Evolutionary conservation across 2,113 vertebrate genomes (phyloP).

Genomic region (Dicaeum eximium): DNA sequence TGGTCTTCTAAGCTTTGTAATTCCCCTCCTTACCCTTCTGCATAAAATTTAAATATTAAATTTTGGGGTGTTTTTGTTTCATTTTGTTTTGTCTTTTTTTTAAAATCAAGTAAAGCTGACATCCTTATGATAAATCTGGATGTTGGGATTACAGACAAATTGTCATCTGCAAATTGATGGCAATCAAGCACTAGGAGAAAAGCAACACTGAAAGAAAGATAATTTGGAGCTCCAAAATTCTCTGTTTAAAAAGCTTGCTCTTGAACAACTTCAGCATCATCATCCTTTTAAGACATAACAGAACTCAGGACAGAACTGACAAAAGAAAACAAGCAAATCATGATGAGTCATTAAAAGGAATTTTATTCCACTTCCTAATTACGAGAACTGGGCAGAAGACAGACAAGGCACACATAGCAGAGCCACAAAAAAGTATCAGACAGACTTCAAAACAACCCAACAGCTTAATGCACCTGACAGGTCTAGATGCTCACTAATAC

Average conservation of each 20-base stretch:
- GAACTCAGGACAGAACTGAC: neutral
- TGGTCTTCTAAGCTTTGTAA: neutral
- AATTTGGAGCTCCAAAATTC: neutral
- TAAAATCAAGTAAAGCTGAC: neutral
- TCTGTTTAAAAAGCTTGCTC: neutral
- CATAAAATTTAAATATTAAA: neutral
- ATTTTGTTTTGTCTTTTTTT: neutral
- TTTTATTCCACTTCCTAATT: neutral
- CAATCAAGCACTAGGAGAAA: neutral
- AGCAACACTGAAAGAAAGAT: neutral
- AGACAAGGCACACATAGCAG: fast-evolving
- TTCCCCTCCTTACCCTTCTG: neutral
- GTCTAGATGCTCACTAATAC: neutral
- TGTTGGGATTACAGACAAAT: neutral
- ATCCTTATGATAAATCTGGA: neutral
- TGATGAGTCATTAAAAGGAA: neutral
- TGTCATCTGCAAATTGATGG: neutral
- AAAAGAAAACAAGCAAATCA: neutral
- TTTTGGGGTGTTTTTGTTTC: fast-evolving
- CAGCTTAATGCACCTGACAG: neutral
- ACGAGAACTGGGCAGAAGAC: neutral
- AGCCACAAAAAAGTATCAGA: neutral
- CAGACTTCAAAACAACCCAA: neutral
- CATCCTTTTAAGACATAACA: neutral
- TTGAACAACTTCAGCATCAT: neutral